Evolutionary conservation across 2,113 vertebrate species (phyloP).

Genomic region (Apodemus speciosus): DNA sequence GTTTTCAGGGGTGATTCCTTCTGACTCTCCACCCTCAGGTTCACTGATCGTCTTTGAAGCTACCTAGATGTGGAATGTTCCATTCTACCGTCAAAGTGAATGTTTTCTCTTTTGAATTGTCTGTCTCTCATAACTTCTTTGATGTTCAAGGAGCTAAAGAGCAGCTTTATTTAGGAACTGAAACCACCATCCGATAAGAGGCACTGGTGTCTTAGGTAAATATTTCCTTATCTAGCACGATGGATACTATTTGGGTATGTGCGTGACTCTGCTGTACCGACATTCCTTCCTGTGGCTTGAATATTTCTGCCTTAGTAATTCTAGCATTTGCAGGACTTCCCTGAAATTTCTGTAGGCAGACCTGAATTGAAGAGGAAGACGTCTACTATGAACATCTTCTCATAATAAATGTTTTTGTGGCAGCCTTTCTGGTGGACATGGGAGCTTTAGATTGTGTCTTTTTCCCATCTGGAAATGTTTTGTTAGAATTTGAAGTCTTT

Average conservation of each 20-base stretch:
- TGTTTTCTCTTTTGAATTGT: conserved; percentile 55
- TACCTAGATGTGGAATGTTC: conserved; percentile 48
- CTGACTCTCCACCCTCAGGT: background rate
- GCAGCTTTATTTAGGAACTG: conserved; percentile 71
- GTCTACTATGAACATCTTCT: background rate
- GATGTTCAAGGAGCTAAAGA: conserved; percentile 65
- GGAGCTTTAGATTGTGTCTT: background rate
- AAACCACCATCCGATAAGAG: conserved; percentile 55
- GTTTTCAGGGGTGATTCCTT: conserved; percentile 37
- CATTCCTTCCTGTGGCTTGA: background rate
- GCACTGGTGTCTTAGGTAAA: conserved; percentile 70
- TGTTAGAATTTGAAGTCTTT: background rate
- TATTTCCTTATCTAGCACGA: conserved; percentile 4
- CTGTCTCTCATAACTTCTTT: conserved; percentile 69
- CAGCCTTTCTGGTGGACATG: background rate
- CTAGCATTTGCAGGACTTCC: background rate
- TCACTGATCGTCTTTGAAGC: conserved; percentile 27
- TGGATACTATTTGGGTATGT: background rate
- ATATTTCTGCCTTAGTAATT: background rate
- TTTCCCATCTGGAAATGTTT: background rate
- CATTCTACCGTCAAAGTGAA: conserved; percentile 67
- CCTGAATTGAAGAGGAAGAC: background rate
- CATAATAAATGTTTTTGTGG: background rate
- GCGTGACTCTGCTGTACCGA: background rate
- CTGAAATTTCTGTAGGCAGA: background rate